Percentiles rank a stretch among this genome's conserved stretches.
Evolutionary conservation across 35 echinoderm and acorn worm genomes (phyloP).

Genomic region (Lytechinus variegatus): DNA sequence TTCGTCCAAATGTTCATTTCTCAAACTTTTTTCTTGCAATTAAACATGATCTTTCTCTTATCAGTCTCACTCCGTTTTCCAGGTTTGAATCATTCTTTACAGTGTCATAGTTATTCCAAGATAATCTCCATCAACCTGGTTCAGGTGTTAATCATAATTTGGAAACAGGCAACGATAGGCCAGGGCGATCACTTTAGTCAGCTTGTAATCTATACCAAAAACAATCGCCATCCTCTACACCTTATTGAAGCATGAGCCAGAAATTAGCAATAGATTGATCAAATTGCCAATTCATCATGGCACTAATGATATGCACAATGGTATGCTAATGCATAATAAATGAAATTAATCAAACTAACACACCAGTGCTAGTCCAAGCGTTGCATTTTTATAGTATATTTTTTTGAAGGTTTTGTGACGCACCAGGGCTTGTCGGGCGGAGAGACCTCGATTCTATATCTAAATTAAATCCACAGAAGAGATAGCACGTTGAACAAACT

Average conservation of each 20-base stretch:
- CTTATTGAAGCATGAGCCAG: not conserved
- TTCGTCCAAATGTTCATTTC: no score
- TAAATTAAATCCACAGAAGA: not conserved
- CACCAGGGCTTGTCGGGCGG: not conserved
- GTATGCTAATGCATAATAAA: not conserved
- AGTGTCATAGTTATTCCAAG: not conserved
- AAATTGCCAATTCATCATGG: constrained; percentile 2
- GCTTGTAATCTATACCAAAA: not conserved
- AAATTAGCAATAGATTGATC: not conserved
- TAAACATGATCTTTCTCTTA: no score
- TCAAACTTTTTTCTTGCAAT: no score
- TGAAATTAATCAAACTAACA: constrained; percentile 5
- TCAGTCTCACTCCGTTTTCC: not conserved
- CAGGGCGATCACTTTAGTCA: not conserved
- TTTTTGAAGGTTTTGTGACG: not conserved
- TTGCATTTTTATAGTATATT: not conserved
- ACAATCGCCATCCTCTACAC: not conserved
- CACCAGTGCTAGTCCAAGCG: not conserved
- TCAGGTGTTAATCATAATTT: not conserved
- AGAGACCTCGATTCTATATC: not conserved
- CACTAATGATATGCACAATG: not conserved
- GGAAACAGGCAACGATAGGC: not conserved
- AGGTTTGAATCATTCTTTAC: not conserved
- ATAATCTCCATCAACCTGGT: not conserved
- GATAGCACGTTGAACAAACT: not conserved